phyloP scores from a whole-genome alignment of 2,113 vertebrate species.

The Sialia sialis region DNA sequence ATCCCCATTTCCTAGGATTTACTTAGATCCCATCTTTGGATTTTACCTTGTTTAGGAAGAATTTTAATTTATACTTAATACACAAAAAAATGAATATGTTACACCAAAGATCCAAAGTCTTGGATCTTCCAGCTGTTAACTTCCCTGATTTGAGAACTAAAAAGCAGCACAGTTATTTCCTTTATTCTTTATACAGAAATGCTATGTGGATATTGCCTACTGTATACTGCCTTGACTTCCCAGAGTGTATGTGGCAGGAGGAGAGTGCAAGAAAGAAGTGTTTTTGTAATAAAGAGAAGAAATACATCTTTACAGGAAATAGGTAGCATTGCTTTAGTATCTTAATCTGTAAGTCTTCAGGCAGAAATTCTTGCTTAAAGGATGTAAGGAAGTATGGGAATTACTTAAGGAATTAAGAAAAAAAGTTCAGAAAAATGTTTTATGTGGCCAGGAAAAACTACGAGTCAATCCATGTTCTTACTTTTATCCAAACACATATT shows the following conservation, averaged over 20 bases:
- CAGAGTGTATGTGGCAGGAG: background rate
- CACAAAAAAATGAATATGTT: background rate
- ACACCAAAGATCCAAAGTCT: background rate
- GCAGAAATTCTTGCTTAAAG: background rate
- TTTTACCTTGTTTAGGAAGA: background rate
- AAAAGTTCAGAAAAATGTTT: background rate
- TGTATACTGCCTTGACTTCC: background rate
- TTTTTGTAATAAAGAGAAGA: background rate
- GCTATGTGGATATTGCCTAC: background rate
- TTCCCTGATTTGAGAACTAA: background rate
- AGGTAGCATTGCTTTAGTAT: background rate
- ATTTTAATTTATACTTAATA: background rate
- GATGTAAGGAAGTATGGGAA: fast-evolving
- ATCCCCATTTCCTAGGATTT: background rate
- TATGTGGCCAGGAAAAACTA: background rate
- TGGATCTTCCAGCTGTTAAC: background rate
- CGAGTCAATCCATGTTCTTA: background rate
- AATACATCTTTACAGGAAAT: background rate
- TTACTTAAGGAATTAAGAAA: background rate
- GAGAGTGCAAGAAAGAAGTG: background rate
- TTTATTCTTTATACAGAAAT: background rate
- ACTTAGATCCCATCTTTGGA: background rate
- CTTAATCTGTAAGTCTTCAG: background rate
- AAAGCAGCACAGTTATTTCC: background rate
- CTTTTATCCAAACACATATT: background rate